These are phyloP conservation scores for Stigmatopora nigra DNA, from an alignment of 2,113 vertebrate species.

Conservation along the genomic window DNA sequence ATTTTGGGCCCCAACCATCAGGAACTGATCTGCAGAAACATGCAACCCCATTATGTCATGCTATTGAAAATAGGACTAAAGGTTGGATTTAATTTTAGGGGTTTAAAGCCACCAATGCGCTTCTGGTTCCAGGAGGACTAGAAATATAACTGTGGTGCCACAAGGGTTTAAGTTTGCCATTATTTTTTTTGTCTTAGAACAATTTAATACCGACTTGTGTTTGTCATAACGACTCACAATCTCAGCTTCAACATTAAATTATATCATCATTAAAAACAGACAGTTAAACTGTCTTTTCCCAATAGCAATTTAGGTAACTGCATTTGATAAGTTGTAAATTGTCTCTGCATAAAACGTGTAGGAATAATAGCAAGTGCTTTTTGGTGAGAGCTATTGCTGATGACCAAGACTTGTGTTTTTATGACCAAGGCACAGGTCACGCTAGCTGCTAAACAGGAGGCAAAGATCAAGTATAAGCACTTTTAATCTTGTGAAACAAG, in stretches of 20 bases:
- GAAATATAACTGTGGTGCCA: not conserved
- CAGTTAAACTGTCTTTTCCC: constrained; percentile 96
- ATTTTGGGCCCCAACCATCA: not conserved
- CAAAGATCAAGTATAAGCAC: constrained; percentile 90
- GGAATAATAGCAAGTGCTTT: constrained; percentile 94
- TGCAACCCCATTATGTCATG: not conserved
- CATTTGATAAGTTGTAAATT: constrained; percentile 99
- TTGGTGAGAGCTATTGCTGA: constrained; percentile 87
- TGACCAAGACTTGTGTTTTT: constrained; percentile 72
- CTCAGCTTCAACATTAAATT: constrained; percentile 88
- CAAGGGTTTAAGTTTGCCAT: constrained; percentile 33
- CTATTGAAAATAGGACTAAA: not conserved
- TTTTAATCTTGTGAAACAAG: constrained; percentile 99
- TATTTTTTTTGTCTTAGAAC: constrained; percentile 69
- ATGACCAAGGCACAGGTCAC: constrained; percentile 80
- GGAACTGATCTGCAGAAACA: not conserved
- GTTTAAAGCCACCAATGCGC: not conserved
- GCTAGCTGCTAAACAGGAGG: constrained; percentile 88
- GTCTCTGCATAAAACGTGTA: constrained; percentile 91
- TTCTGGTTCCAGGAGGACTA: not conserved
- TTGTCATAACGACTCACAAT: constrained; percentile 77
- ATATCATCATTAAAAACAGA: constrained; percentile 96
- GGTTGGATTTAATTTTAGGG: not conserved
- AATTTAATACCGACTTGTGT: constrained; percentile 77
- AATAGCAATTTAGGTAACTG: constrained; percentile 99